A percentile compares a stretch with the other conserved stretches of the same genome.
phyloP scores from a whole-genome alignment of 1,140 invertebrate species.

The Caenorhabditis brenneri region DNA sequence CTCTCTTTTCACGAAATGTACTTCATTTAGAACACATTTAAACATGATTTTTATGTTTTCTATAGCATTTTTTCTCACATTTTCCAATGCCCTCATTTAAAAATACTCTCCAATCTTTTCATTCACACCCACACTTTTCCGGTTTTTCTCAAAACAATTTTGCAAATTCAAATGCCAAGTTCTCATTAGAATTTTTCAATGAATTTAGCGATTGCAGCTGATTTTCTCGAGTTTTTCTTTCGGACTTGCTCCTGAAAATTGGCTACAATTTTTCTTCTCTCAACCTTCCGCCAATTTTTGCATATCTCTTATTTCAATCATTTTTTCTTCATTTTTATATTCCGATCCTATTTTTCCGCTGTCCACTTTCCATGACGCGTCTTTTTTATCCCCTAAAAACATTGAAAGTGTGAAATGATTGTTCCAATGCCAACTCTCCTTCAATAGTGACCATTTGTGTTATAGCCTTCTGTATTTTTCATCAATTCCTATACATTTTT shows the following conservation, averaged over 20 bases:
- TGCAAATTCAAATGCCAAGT: not conserved
- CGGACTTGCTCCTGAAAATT: not conserved
- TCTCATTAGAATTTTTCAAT: conserved; percentile 4
- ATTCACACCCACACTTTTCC: conserved; percentile 1
- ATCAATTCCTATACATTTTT: not conserved
- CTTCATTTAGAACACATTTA: not conserved
- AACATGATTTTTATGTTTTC: not conserved
- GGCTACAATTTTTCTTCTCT: not conserved
- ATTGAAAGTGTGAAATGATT: conserved; percentile 18
- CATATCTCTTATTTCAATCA: not conserved
- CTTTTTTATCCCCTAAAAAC: not conserved
- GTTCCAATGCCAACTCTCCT: not conserved
- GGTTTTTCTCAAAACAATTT: conserved; percentile 1
- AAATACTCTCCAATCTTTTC: not conserved
- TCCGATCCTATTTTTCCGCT: not conserved
- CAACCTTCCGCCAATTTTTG: conserved; percentile 8
- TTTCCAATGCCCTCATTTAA: not conserved
- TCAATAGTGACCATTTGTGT: conserved; percentile 1
- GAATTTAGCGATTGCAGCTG: not conserved
- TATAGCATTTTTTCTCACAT: conserved; percentile 2
- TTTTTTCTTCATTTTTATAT: not conserved
- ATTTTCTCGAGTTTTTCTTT: not conserved
- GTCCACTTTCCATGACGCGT: conserved; percentile 42
- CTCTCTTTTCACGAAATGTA: not conserved
- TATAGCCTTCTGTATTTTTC: conserved; percentile 11